Base-by-base conservation (phyloP, 2,113 vertebrate species). In the Sander lucioperca region DNA sequence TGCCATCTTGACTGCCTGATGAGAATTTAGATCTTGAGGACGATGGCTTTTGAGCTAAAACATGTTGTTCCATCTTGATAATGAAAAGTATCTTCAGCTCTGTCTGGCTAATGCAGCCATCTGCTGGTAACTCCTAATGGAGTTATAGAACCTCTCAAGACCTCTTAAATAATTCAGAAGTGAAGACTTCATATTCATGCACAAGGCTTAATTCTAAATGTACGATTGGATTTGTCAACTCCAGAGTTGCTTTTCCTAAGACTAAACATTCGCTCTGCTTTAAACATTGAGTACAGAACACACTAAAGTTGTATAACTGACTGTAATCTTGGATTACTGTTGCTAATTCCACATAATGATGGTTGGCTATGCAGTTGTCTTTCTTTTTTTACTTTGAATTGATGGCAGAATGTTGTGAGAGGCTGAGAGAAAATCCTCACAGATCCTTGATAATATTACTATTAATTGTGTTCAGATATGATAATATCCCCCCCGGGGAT, bases 121-220 rank as follows among this genome's bases (percentile, higher is more conserved):
- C 89, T 91, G 84, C 77, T 79, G 56, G 85, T 65, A 85, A 59
- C 73, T 83, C 57, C 86, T 91, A 82, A 86, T 83, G 86, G 83
- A 85, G 74, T 85, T 88, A 86, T 77, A 68, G 67, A 81, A 68
- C 58, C 19, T 90, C 81, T 82, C 77, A 87, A 83, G 74, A 80
- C 64, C 50, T 89, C 59, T 71, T 90, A 51, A 86, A 90, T 90
- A 79, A 90, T 89, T 91, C 48, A 88, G 36, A 80, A 61, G 59
- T 69, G 36, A 85, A 85, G 72, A 76, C 74, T 80, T 82, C 53
- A 59, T 84, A 86, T 74, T 74, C 82, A 70, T 74, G 50, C 53
- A 71, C 57, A 79, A 45, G 33, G 65, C 36, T 74, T 77, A 77
- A 84, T 84, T 91, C 56, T 54, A 63, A 51, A 79, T 82, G 21